A percentile compares a stretch with the other conserved stretches of the same genome.
Evolutionary conservation across 1,140 invertebrate species (phyloP).

Genomic region (Drosophila bifasciata): DNA sequence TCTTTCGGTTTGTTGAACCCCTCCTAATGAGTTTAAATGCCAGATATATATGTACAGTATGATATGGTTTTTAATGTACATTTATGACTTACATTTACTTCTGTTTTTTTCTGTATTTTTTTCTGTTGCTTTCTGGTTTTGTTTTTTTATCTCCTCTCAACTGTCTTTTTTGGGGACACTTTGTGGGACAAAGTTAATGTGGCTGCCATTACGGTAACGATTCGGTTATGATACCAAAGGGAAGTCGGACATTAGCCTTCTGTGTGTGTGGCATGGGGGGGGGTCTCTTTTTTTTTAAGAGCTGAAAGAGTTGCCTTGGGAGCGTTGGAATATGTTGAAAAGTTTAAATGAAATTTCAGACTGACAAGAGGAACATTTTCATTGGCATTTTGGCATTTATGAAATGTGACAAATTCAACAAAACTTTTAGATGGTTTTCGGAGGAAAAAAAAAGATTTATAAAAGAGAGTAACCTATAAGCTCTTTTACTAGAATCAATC

Average conservation of each 20-base stretch:
- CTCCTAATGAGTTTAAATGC: constrained; percentile 71
- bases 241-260: constrained; percentile 37
- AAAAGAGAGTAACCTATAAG: no score
- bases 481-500: no score
- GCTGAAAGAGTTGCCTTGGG: constrained; percentile 11
- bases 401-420: no score
- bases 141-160: not conserved
- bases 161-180: constrained; percentile 39
- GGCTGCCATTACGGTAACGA: constrained; percentile 48
- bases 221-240: constrained; percentile 40
- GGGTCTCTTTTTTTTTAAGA: not conserved
- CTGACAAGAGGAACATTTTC: not conserved
- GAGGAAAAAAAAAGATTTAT: no score
- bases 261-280: no score
- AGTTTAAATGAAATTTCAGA: constrained; percentile 8
- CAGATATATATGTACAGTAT: no score
- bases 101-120: not conserved
- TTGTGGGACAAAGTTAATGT: constrained; percentile 50
- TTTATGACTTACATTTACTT: constrained; percentile 33
- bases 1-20: constrained; percentile 72
- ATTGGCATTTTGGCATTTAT: not conserved
- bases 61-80: constrained; percentile 65
- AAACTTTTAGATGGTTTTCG: no score
- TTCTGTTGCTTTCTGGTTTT: no score
- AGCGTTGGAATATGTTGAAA: constrained; percentile 12